These are phyloP conservation scores for Ellobius talpinus DNA, from an alignment of 2,113 vertebrate species.

Conservation along the genomic window DNA sequence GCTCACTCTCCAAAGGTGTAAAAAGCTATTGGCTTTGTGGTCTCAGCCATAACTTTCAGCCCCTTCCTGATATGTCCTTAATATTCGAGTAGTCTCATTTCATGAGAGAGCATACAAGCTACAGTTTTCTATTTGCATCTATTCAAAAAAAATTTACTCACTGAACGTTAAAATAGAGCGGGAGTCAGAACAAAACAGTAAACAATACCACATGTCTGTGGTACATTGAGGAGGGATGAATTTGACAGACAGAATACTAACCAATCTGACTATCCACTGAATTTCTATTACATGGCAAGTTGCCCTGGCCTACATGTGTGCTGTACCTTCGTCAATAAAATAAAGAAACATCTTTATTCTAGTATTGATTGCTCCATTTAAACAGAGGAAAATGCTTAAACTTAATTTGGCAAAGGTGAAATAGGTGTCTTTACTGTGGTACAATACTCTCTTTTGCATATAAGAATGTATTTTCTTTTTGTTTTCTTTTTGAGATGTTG, in stretches of 20 bases:
- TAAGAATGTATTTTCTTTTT: background rate
- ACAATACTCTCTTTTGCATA: background rate
- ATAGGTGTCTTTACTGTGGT: background rate
- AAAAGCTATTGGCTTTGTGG: background rate
- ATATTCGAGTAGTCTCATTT: background rate
- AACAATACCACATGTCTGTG: background rate
- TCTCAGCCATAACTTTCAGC: background rate
- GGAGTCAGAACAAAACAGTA: background rate
- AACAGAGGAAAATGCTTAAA: background rate
- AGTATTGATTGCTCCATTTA: background rate
- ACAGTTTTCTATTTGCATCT: constrained; percentile 22
- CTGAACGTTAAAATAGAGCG: background rate
- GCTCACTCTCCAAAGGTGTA: background rate
- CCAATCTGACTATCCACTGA: background rate
- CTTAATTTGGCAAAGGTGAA: background rate
- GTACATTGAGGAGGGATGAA: background rate
- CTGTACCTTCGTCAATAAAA: background rate
- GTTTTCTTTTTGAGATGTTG: background rate
- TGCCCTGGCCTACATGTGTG: background rate
- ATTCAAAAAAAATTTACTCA: background rate
- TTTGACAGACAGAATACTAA: constrained; percentile 16
- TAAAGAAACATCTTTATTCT: background rate
- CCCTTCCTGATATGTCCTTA: background rate
- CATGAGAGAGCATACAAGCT: background rate
- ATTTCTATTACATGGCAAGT: background rate